Evolutionary conservation across 2,113 vertebrate species (phyloP).

Genomic region (Nyctibius bracteatus): DNA sequence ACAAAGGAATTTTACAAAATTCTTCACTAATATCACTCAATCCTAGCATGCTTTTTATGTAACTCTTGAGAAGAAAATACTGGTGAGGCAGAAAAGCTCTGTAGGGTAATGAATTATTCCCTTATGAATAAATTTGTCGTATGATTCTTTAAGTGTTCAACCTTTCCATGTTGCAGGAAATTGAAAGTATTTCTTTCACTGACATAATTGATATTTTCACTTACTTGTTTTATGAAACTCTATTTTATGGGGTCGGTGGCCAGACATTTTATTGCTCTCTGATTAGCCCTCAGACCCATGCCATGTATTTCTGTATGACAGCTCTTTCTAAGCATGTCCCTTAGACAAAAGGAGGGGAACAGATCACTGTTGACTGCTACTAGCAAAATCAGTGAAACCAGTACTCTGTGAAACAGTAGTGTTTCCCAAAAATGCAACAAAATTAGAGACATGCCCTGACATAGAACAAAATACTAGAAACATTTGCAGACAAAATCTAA

Average conservation of each 20-base stretch:
- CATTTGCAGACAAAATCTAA: not conserved
- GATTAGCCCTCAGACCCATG: not conserved
- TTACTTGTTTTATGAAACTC: not conserved
- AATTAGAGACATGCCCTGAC: not conserved
- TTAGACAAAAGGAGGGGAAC: not conserved
- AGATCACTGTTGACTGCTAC: not conserved
- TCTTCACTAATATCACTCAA: not conserved
- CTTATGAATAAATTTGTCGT: not conserved
- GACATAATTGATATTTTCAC: not conserved
- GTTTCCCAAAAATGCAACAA: not conserved
- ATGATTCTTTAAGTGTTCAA: not conserved
- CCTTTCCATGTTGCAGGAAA: not conserved
- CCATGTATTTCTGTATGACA: fast-evolving
- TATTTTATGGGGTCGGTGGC: not conserved
- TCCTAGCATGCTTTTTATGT: not conserved
- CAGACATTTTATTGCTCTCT: not conserved
- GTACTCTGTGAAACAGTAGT: not conserved
- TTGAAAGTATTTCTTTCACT: not conserved
- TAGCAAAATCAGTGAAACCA: not conserved
- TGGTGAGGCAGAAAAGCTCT: not conserved
- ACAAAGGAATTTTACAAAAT: not conserved
- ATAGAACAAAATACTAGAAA: not conserved
- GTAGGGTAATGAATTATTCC: not conserved
- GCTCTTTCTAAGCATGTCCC: not conserved
- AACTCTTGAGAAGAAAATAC: not conserved